Conservation (phyloP, 2,113 vertebrate genomes). For the Engystomops pustulosus region DNA sequence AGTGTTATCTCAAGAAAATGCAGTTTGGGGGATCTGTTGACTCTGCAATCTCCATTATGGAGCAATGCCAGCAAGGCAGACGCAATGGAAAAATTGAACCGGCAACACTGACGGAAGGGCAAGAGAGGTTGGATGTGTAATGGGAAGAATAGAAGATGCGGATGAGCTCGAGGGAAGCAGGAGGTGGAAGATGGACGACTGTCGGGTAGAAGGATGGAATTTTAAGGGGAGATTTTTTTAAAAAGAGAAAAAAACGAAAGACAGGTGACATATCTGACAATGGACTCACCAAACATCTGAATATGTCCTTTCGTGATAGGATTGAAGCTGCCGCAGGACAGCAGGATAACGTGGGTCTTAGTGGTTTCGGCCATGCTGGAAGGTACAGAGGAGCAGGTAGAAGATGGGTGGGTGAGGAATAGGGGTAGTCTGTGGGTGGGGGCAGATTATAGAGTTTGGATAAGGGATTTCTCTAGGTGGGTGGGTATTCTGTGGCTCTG, state of each 20-base stretch:
- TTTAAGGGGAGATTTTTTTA: no score
- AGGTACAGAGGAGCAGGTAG: constrained; percentile 12
- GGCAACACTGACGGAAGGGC: neutral
- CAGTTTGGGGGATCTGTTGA: constrained; percentile 5
- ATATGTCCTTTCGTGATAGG: constrained; percentile 96
- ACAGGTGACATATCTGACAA: constrained; percentile 12
- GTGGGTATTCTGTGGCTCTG: constrained; percentile 64
- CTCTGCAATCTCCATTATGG: constrained; percentile 44
- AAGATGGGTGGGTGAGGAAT: constrained; percentile 25
- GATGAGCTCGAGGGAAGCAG: neutral
- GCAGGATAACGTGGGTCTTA: constrained; percentile 94
- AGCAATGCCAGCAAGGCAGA: constrained; percentile 29
- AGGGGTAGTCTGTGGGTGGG: constrained; percentile 43
- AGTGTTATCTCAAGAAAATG: neutral
- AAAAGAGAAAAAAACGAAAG: no score
- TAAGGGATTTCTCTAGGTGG: constrained; percentile 52
- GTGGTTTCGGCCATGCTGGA: constrained; percentile 85
- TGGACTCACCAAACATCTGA: constrained; percentile 94
- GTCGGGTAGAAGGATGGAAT: no score
- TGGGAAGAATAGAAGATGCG: neutral
- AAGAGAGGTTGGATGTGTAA: constrained; percentile 4
- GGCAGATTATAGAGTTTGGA: constrained; percentile 44
- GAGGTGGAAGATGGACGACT: constrained; percentile 24
- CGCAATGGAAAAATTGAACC: constrained; percentile 42
- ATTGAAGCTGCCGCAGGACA: constrained; percentile 97